These are phyloP conservation scores for Chrysopa pallens DNA, from an alignment of 1,140 invertebrate genomes.

Conservation along the genomic window DNA sequence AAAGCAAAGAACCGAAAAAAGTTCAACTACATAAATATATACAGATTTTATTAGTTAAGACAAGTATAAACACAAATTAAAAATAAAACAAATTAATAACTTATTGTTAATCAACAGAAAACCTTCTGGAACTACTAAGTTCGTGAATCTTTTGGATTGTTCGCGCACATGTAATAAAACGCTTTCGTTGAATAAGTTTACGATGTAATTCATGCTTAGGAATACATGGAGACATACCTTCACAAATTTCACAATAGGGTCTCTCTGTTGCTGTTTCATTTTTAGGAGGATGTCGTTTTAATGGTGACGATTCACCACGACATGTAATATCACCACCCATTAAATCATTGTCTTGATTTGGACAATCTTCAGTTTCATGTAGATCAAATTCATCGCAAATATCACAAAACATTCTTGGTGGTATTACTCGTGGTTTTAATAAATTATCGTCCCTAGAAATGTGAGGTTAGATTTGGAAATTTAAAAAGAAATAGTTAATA, in stretches of 20 bases:
- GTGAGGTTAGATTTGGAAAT: too few species aligned
- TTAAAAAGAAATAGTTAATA: constrained; percentile 7
- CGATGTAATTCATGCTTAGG: too few species aligned
- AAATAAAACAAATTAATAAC: too few species aligned
- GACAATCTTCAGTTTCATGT: constrained; percentile 95
- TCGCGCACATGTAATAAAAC: too few species aligned
- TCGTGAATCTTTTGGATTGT: too few species aligned
- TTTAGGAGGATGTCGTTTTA: constrained; percentile 15
- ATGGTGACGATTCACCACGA: constrained; percentile 22
- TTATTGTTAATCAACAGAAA: too few species aligned
- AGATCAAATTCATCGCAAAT: constrained; percentile 93
- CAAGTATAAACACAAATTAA: too few species aligned
- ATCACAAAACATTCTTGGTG: constrained; percentile 85
- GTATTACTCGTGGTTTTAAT: constrained; percentile 19
- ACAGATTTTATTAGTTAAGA: too few species aligned
- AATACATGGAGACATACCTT: constrained; percentile 37
- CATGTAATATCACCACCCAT: constrained; percentile 8
- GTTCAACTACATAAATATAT: too few species aligned
- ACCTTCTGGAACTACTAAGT: too few species aligned
- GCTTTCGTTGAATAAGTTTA: too few species aligned
- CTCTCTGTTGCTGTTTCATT: constrained; percentile 36
- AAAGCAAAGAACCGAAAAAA: too few species aligned
- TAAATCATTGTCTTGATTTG: constrained; percentile 52
- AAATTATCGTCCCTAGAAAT: neutral
- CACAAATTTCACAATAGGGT: constrained; percentile 84